Evolutionary conservation across 53 echinoderm and acorn worm genomes (phyloP), one percentile per base, ranked within the genome.

Genomic region (Crossaster papposus): DNA sequence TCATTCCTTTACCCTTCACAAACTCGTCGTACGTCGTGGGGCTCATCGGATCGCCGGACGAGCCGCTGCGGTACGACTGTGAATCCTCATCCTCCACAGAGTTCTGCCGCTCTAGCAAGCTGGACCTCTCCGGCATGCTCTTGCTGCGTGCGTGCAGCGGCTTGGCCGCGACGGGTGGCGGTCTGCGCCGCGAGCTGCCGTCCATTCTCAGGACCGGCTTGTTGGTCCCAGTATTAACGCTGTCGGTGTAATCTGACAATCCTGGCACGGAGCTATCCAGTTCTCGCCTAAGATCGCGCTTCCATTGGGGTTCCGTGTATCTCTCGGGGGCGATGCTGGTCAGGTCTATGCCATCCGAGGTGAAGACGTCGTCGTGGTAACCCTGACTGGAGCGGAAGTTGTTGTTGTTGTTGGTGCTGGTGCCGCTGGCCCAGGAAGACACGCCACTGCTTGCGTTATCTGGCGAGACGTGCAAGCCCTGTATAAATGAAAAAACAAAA

Each of bases 381-480:
- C 89, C 78, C 30, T 74, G 54, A 78, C 89, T 84, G 22, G 79
- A 78, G 65, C 65, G 68, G 81, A 51, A 76, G 83, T 89, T 82
- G 80, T 82, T 88, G 83, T 89, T 82, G 80, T 82, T 88, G 78
- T 81, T 89, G 36, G 79, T 64, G 77, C 89, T 81, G 18, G 65
- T 77, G 30, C 79, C 83, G 72, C 92, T 92, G 44, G 90, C 89
- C 82, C 83, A 79, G 15, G 93, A 89, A 35, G 93, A 93, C n/a
- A 89, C 84, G 7, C 85, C 90, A 79, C 90, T 85, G 64, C 85
- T 83, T 31, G 90, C 54, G 65, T 75, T 83, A 31, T 90, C 63
- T 14, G 54, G 64, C 24, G 83, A 83, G 4, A n/a, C n/a, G n/a
- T n/a, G n/a, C n/a, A 90, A 36, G 28, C 79, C 80, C 90, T 81